Base-by-base conservation (phyloP, 1,140 invertebrate species). In the Penaeus vannamei region DNA sequence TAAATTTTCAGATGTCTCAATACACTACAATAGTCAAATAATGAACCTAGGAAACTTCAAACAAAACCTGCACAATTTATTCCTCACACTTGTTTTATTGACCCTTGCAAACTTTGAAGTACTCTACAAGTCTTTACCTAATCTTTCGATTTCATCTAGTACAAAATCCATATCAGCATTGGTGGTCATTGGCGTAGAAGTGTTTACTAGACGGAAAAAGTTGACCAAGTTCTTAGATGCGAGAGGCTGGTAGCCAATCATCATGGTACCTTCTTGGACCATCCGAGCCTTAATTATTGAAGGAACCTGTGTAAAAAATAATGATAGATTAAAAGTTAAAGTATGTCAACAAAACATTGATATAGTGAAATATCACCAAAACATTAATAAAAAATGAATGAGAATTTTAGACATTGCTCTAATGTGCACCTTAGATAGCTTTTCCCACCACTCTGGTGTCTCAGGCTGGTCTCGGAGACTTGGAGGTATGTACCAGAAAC, bases 401-500 rank as follows among this genome's bases (percentile, higher is more conserved):
- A 53, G 53, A 12, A 53, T 53, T 36, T 10, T 1, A 12, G 5
- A 10, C 26, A 42, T 8, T 12, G 26, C 19, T 26, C 8, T 76
- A 20, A 19, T 60, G 85, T 93, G 93, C 93, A 99, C 97, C 95
- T 98, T 96, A 92, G 96, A 94, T 62, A 97, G 92, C 72, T 95
- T 93, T 0, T 94, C 91, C 95, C 95, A 96, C 96, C 96, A 97
- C 3, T 95, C 94, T 0, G 93, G 92, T 66, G 94, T 95, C 92
- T 96, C 95, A 23, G 94, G 91, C 76, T 94, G 90, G 3, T 92
- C 92, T 79, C 96, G 93, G 94, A 98, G 94, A 26, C 94, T 95
- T 14, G 93, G 94, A 0, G 98, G 98, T 82, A 98, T 95, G 92
- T 97, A 99, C 97, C 97, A 98, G 92, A 98, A 98, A 92, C 97